Evolutionary conservation across 2,888 invertebrate genomes (phyloP), one percentile per base, ranked within the genome.

Genomic region (Meandrusa payeni): DNA sequence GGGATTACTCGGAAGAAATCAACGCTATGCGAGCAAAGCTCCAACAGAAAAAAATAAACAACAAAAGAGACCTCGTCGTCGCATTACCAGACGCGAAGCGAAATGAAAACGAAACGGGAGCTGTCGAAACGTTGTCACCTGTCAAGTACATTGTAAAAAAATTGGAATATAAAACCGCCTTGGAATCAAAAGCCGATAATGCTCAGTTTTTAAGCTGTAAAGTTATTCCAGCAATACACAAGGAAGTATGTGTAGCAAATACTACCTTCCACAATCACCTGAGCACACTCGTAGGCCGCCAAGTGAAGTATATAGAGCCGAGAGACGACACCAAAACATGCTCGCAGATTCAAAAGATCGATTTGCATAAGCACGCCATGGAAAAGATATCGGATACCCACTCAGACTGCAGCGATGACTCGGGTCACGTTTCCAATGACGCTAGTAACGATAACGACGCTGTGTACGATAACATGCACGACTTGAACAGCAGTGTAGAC

Each of bases 391-490:
- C 89, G 46, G 89, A 90, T 71, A 89, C 90, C 54, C 89, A 89
- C 52, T 92, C 92, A 3, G 93, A 93, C 59, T 93, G 93, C 59
- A 93, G 94, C 44, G 94, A 94, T 60, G 94, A 94, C 79, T 94
- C 94, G 42, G 94, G 94, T 47, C 94, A 94, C 76, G 94, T 94
- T 55, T 94, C 94, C 34, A 94, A 94, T 63, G 94, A 93, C 67
- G 93, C 94, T 46, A 93, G 93, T 36, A 94, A 93, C 64, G 93
- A 93, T 69, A 90, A 91, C 60, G 91, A 92, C 47, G 66, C 64
- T 4, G 60, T 70, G 10, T 83, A 79, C 53, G 81, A 85, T 57
- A 74, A 68, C 55, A 70, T 73, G 38, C 69, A 70, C 52, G 78
- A 77, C 1, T 61, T 66, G 23, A 59, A 55, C 36, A 56, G 46